Evolutionary conservation across 2,888 invertebrate genomes (phyloP).

Genomic region (Agonopterix heracliana): DNA sequence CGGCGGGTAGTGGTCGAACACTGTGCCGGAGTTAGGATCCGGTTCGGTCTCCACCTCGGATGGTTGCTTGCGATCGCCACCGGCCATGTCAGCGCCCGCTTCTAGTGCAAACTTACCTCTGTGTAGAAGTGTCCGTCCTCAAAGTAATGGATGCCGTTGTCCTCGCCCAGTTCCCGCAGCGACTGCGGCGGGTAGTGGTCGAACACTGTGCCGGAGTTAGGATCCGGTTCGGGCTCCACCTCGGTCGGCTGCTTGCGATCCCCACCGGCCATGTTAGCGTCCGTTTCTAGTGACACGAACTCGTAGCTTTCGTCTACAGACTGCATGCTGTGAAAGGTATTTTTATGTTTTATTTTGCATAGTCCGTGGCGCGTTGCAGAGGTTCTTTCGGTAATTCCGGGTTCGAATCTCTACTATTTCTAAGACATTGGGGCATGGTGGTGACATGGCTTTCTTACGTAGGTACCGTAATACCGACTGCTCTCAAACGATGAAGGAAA

Average conservation of each 20-base stretch:
- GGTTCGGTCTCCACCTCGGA: too few relatives aligned
- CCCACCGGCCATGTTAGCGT: constrained; percentile 45
- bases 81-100: too few relatives aligned
- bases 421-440: too few relatives aligned
- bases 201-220: constrained; percentile 45
- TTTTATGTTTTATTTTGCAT: neutral
- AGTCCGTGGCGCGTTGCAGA: too few relatives aligned
- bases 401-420: too few relatives aligned
- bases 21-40: too few relatives aligned
- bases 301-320: constrained; percentile 73
- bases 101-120: constrained; percentile 72
- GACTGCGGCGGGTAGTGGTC: constrained; percentile 79
- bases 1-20: too few relatives aligned
- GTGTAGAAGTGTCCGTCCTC: constrained; percentile 97
- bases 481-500: too few relatives aligned
- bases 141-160: constrained; percentile 92
- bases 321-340: constrained; percentile 50
- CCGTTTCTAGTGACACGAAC: constrained; percentile 62
- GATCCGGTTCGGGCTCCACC: constrained; percentile 11
- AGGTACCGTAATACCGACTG: too few relatives aligned
- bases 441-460: too few relatives aligned
- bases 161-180: constrained; percentile 82
- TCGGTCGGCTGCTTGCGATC: constrained; percentile 29
- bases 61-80: too few relatives aligned
- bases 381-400: too few relatives aligned